Base-by-base conservation (phyloP, 2,113 vertebrate species). In the Hippocampus abdominalis region DNA sequence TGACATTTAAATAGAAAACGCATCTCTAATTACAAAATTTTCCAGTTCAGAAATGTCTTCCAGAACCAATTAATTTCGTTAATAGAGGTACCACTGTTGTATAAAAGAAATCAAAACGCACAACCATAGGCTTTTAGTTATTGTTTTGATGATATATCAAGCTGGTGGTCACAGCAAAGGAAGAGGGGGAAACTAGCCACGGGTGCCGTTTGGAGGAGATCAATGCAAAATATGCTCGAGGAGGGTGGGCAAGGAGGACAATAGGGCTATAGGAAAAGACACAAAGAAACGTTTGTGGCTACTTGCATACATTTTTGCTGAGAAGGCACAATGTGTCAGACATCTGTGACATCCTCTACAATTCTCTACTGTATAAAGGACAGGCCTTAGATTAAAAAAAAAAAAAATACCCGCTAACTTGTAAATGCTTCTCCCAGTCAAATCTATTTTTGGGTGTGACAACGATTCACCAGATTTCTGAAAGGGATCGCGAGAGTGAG, bases 281-380 rank as follows among this genome's bases (percentile, higher is more conserved):
- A 92, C 91, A 92, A 92, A 86, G 90, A 67, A 57, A 53, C 4
- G 32, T 72, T 79, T 92, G 89, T 90, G 69, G 76, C 62, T 32
- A 4, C 62, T 71, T 72, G 84, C 87, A 88, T 82, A 83, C 86
- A 83, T 81, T 84, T 80, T 76, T 72, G 80, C 84, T 62, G 72
- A 85, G 74, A 75, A 46, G 46, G 76, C 69, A 76, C 72, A 84
- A 81, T 71, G 78, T 64, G 71, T 68, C 40, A 32, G 62, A 74
- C 79, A 44, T 86, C 74, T 78, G 75, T 79, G 82, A 69, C 75
- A 63, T 75, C 77, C 74, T 84, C 72, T 78, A 88, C 88, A 89
- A 89, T 83, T 84, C 84, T 68, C 78, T 75, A 85, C 89, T 89
- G 91, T 91, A 81, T 77, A 82, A 54, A 32, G 40, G 66, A 64